Conservation (phyloP, 1,140 invertebrate species). For the Drosophila nikananu region DNA sequence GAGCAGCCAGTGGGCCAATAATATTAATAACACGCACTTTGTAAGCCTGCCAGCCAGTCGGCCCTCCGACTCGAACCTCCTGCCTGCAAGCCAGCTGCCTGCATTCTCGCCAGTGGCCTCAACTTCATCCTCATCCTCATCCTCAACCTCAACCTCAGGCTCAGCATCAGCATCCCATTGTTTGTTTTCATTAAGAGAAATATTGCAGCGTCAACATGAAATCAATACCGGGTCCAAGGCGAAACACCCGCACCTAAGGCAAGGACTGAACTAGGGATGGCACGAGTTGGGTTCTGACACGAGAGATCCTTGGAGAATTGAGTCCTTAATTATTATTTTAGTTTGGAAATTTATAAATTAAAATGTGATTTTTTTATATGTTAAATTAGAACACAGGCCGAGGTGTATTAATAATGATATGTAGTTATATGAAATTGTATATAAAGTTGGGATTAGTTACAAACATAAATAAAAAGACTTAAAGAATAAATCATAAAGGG, state of each 20-base stretch:
- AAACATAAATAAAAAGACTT: not conserved
- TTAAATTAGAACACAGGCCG: not conserved
- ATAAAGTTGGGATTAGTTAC: accelerated
- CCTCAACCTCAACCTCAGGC: constrained; percentile 7
- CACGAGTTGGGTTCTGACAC: not conserved
- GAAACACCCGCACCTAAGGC: constrained; percentile 68
- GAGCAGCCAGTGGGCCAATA: constrained; percentile 75
- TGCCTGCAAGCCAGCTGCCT: constrained; percentile 50
- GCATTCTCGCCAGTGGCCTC: constrained; percentile 43
- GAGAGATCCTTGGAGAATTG: not conserved
- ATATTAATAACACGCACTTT: constrained; percentile 84
- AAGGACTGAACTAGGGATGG: constrained; percentile 32
- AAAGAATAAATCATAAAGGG: not conserved
- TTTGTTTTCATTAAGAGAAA: constrained; percentile 84
- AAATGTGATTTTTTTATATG: not conserved
- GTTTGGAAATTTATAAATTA: not conserved
- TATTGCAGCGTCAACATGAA: constrained; percentile 84
- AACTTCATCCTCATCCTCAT: constrained; percentile 17
- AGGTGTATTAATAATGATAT: too few species aligned
- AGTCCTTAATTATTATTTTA: not conserved
- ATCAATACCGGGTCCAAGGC: constrained; percentile 81
- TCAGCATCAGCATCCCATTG: constrained; percentile 54
- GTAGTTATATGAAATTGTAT: too few species aligned
- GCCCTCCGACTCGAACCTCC: constrained; percentile 41
- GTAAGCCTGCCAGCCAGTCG: constrained; percentile 36